Conservation (phyloP, 2,888 invertebrate genomes). For the Synanthedon formicaeformis region DNA sequence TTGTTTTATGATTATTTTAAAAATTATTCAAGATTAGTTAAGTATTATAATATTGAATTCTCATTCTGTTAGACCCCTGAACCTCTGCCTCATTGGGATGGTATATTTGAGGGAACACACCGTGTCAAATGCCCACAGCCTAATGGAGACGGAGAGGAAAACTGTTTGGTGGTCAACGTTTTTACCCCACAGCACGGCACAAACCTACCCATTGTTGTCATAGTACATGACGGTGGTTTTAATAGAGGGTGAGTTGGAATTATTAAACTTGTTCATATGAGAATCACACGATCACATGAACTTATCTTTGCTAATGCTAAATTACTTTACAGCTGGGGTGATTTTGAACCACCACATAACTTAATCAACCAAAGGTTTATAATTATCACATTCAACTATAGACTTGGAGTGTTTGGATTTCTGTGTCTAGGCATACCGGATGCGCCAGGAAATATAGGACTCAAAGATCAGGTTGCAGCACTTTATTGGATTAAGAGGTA, state of each 20-base stretch:
- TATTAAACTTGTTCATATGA: neutral
- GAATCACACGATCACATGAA: neutral
- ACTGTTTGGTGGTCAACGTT: conserved; percentile 56
- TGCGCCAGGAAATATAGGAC: conserved; percentile 49
- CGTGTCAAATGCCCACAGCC: conserved; percentile 44
- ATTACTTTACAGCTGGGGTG: conserved; percentile 37
- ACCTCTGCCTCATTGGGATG: conserved; percentile 38
- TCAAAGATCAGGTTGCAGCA: conserved; percentile 56
- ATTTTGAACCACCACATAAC: conserved; percentile 27
- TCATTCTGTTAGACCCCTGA: conserved; percentile 37
- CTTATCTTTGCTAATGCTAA: no score
- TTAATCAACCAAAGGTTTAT: conserved; percentile 34
- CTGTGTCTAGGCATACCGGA: conserved; percentile 38
- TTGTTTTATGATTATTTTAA: no score
- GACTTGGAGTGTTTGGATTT: conserved; percentile 55
- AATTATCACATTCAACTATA: conserved; percentile 50
- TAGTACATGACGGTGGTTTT: conserved; percentile 60
- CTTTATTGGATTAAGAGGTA: conserved; percentile 48
- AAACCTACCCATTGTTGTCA: conserved; percentile 35
- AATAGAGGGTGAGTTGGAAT: conserved; percentile 34
- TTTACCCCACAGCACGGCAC: conserved; percentile 35
- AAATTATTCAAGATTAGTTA: no score
- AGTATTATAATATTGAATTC: conserved; percentile 13
- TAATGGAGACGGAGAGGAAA: conserved; percentile 34
- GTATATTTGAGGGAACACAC: conserved; percentile 53